Conservation (phyloP, 2,888 invertebrate genomes). For the Amiota minor region DNA sequence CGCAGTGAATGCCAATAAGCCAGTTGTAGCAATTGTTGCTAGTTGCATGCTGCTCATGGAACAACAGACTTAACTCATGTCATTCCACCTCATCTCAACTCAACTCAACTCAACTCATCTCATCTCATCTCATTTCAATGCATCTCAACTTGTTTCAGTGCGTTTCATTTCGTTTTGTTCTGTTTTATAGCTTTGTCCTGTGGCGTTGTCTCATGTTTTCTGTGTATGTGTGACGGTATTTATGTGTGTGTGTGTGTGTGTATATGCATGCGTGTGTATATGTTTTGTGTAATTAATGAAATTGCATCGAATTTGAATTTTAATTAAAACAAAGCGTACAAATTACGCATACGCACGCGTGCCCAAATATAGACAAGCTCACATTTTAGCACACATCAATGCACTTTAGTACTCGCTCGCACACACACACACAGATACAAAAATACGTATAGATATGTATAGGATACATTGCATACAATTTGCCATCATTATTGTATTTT, state of each 20-base stretch:
- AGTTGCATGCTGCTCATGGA: too few species aligned
- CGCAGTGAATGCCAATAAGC: too few species aligned
- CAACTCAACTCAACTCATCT: not conserved
- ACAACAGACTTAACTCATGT: too few species aligned
- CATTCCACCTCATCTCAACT: too few species aligned
- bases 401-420: not conserved
- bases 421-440: not conserved
- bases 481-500: too few species aligned
- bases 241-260: slow-evolving; percentile 41
- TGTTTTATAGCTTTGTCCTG: slow-evolving; percentile 58
- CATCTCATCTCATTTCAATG: not conserved
- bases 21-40: too few species aligned
- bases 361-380: not conserved
- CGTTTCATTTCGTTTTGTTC: slow-evolving; percentile 36
- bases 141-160: not conserved
- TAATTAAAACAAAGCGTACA: slow-evolving; percentile 70
- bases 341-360: slow-evolving; percentile 45
- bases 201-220: slow-evolving; percentile 50
- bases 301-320: slow-evolving; percentile 70
- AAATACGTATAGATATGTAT: not conserved
- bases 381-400: slow-evolving; percentile 1
- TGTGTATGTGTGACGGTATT: slow-evolving; percentile 42
- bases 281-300: slow-evolving; percentile 65
- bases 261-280: slow-evolving; percentile 47
- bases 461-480: too few species aligned